Evolutionary conservation across 2,113 vertebrate species (phyloP).

Genomic region (Stomatorhinus ivindoensis): DNA sequence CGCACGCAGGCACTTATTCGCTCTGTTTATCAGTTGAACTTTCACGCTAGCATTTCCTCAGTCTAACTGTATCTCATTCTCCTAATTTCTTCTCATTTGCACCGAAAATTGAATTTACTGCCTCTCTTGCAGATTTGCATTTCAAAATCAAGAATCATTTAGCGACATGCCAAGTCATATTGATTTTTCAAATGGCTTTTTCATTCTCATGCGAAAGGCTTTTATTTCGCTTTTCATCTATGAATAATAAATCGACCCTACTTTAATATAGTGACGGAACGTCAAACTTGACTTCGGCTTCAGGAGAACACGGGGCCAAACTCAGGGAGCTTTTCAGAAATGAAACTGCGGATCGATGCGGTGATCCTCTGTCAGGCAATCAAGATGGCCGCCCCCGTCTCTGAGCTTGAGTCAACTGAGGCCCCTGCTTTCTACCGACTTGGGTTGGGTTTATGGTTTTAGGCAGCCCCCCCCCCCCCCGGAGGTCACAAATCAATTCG

Average conservation of each 20-base stretch:
- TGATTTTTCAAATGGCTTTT: background rate
- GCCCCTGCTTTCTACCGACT: background rate
- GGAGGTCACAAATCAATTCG: slow-evolving; percentile 8
- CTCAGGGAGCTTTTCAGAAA: background rate
- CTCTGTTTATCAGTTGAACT: background rate
- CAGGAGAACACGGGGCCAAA: background rate
- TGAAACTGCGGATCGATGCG: background rate
- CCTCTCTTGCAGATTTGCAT: background rate
- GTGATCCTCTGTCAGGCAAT: background rate
- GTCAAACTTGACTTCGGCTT: background rate
- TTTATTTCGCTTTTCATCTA: background rate
- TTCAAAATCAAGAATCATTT: background rate
- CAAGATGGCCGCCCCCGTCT: background rate
- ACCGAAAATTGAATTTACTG: background rate
- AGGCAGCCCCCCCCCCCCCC: background rate
- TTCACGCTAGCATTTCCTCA: background rate
- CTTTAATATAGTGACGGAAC: background rate
- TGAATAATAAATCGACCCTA: background rate
- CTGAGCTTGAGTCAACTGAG: background rate
- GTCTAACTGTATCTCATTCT: background rate
- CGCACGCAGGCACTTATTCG: background rate
- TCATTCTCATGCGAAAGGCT: background rate
- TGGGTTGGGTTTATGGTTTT: background rate
- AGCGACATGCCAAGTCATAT: background rate
- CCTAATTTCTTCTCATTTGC: background rate